phyloP scores from a whole-genome alignment of 2,797 vertebrate species.

The Orestias chungarensis region DNA sequence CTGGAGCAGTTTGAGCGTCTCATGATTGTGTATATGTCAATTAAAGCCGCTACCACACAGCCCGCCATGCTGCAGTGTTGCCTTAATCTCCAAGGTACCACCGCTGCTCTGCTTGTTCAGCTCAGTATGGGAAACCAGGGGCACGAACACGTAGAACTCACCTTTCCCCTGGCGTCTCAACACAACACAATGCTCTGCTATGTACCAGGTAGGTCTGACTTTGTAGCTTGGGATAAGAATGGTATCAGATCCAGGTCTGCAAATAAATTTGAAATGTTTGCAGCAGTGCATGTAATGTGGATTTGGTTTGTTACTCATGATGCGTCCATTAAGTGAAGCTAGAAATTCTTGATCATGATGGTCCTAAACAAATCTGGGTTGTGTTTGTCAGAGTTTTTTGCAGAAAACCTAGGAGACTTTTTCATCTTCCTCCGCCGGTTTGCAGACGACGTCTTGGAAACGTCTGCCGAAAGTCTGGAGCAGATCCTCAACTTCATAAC shows the following conservation, averaged over 20 bases:
- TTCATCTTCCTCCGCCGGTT: conserved; percentile 97
- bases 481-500: conserved; percentile 94
- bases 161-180: conserved; percentile 86
- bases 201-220: conserved; percentile 86
- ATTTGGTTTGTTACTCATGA: background rate
- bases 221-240: background rate
- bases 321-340: conserved; percentile 8
- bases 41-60: conserved; percentile 92
- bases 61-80: conserved; percentile 95
- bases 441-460: conserved; percentile 93
- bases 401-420: conserved; percentile 95
- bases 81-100: conserved; percentile 94
- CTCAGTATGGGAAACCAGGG: conserved; percentile 88
- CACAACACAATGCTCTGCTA: conserved; percentile 86
- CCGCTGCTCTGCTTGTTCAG: conserved; percentile 91
- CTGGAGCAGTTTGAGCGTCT: conserved; percentile 96
- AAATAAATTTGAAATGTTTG: background rate
- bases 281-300: conserved; percentile 4
- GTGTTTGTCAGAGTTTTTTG: conserved; percentile 90
- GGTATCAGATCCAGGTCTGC: background rate
- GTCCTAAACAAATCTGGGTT: conserved; percentile 14
- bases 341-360: conserved; percentile 14
- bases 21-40: conserved; percentile 97
- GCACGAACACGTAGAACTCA: conserved; percentile 85
- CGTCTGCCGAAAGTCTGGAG: conserved; percentile 89